Conservation (phyloP, 2,113 vertebrate species). For the Nicator chloris region DNA sequence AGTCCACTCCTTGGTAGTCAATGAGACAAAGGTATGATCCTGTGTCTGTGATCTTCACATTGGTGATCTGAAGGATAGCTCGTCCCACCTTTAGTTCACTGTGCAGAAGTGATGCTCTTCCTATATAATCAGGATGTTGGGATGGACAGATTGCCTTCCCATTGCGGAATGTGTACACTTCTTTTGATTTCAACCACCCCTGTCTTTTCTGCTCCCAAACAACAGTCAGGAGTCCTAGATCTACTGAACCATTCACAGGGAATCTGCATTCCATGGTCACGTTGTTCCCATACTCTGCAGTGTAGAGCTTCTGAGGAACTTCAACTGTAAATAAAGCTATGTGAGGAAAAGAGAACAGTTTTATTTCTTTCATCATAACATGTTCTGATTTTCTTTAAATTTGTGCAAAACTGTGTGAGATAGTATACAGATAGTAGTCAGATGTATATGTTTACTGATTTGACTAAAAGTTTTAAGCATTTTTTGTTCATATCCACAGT, state of each 20-base stretch:
- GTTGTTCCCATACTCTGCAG: conserved; percentile 61
- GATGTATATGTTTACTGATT: neutral
- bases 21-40: conserved; percentile 82
- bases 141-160: neutral
- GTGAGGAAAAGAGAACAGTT: neutral
- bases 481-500: neutral
- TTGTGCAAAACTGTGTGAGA: neutral
- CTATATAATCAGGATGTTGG: conserved; percentile 34
- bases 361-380: neutral
- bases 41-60: conserved; percentile 73
- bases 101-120: conserved; percentile 66
- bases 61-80: conserved; percentile 73
- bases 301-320: conserved; percentile 62
- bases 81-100: conserved; percentile 68
- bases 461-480: neutral
- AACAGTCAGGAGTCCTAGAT: conserved; percentile 61
- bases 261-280: conserved; percentile 83
- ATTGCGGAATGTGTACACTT: conserved; percentile 61
- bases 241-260: conserved; percentile 1
- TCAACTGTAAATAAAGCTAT: conserved; percentile 82
- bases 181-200: neutral
- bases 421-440: neutral
- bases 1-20: conserved; percentile 71
- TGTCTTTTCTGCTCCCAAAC: conserved; percentile 70
- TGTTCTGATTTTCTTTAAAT: neutral